Evolutionary conservation across 2,113 vertebrate species (phyloP), one percentile per base, ranked within the genome.

Genomic region (Glaucomys volans): DNA sequence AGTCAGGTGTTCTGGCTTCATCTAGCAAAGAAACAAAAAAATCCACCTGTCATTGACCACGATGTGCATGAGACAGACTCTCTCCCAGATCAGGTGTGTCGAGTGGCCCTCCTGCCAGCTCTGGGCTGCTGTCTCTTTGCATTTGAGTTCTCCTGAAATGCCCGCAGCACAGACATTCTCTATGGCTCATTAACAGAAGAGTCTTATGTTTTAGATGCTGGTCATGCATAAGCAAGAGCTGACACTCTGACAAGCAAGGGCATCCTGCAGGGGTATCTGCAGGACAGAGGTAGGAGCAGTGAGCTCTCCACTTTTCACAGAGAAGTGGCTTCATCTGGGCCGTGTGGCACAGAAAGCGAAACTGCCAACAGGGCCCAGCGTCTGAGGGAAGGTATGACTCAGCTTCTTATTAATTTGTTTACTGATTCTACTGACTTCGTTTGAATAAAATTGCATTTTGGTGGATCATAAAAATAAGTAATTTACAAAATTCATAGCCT

Each of bases 21-120:
- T 83, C 74, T 2, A 69, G 54, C 26, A 42, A 72, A 84, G 64
- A 37, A 62, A 69, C 22, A 82, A 8, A 62, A 66, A 57, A 22
- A 32, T 26, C 62, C 59, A 30, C 16, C 62, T 8, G 0, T 30
- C n/a, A 35, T 26, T 9, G 67, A 42, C 20, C 12, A 0, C 37
- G 30, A 1, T 50, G 30, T 0, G 2, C 4, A 10, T 52, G 8
- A 14, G 3, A 9, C 0, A 32, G 24, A 5, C 42, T 37, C 30
- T 59, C 35, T 20, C 59, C n/a, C n/a, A n/a, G n/a, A n/a, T n/a
- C 59, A 44, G 3, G 30, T 9, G 22, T 8, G n/a, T n/a, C n/a
- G 2, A 2, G 10, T 5, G 44, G 20, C n/a, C n/a, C n/a, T 35
- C 9, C 1, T 0, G 32, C 4, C 11, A 30, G 47, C 17, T 4